Conservation (phyloP, 2,888 invertebrate genomes). For the Aphodius granarius region DNA sequence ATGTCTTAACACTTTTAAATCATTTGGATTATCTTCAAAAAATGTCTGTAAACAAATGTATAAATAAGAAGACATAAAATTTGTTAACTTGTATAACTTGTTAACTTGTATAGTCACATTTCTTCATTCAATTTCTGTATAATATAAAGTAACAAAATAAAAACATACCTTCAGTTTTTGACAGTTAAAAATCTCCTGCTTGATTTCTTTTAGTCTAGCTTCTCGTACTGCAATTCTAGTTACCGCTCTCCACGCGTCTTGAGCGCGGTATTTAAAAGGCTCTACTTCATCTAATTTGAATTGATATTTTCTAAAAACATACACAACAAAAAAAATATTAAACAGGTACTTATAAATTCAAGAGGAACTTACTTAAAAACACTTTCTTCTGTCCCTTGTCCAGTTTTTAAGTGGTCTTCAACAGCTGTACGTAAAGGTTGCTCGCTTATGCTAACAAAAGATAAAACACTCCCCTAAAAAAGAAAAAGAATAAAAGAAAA, state of each 20-base stretch:
- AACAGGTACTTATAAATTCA: neutral
- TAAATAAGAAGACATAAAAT: neutral
- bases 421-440: constrained; percentile 71
- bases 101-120: no score
- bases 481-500: neutral
- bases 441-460: constrained; percentile 85
- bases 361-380: constrained; percentile 34
- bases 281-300: constrained; percentile 96
- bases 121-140: neutral
- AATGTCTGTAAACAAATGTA: constrained; percentile 65
- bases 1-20: constrained; percentile 80
- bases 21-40: constrained; percentile 90
- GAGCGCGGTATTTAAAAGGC: constrained; percentile 91
- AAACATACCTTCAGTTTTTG: constrained; percentile 76
- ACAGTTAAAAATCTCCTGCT: constrained; percentile 89
- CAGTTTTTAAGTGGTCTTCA: constrained; percentile 71
- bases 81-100: no score
- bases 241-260: constrained; percentile 94
- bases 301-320: constrained; percentile 75
- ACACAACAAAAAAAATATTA: constrained; percentile 18
- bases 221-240: constrained; percentile 92
- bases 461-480: constrained; percentile 78
- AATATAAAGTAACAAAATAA: constrained; percentile 15
- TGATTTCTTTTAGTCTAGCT: constrained; percentile 94
- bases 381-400: constrained; percentile 52